Evolutionary conservation across 2,888 invertebrate genomes (phyloP).

Genomic region (Pseudeuparius sepicola): DNA sequence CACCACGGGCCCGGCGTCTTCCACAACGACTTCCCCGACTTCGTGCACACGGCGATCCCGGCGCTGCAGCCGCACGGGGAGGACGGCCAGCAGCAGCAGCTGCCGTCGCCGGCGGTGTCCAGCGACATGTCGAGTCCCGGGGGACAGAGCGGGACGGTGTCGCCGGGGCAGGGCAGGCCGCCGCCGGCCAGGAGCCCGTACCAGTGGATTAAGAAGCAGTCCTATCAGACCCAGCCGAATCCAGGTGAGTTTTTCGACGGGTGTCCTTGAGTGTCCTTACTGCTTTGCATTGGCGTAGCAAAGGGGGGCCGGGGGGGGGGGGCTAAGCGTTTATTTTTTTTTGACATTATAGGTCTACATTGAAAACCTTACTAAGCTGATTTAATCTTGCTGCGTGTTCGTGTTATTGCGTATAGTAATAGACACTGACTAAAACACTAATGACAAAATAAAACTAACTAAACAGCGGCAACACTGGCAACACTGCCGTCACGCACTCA

Average conservation of each 20-base stretch:
- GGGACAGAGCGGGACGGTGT: constrained; percentile 34
- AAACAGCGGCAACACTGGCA: no score
- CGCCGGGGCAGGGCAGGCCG: constrained; percentile 44
- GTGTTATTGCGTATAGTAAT: no score
- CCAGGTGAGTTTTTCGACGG: constrained; percentile 57
- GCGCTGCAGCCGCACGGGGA: constrained; percentile 39
- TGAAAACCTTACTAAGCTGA: no score
- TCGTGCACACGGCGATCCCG: constrained; percentile 37
- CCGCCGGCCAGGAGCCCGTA: constrained; percentile 70
- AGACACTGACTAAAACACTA: no score
- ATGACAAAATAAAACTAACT: no score
- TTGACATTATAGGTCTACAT: no score
- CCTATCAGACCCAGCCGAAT: constrained; percentile 74
- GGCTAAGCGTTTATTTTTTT: no score
- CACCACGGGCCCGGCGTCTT: constrained; percentile 39
- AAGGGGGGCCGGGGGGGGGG: no score
- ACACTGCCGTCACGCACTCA: no score
- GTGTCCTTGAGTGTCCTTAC: no score
- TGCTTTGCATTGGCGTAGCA: no score
- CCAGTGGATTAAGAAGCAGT: constrained; percentile 88
- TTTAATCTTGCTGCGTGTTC: no score
- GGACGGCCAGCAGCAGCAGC: constrained; percentile 31
- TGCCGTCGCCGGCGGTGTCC: constrained; percentile 49
- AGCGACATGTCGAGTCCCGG: constrained; percentile 54
- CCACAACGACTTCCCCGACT: constrained; percentile 40